These are phyloP conservation scores for Mamestra brassicae DNA, from an alignment of 2,888 invertebrate genomes.

Conservation along the genomic window DNA sequence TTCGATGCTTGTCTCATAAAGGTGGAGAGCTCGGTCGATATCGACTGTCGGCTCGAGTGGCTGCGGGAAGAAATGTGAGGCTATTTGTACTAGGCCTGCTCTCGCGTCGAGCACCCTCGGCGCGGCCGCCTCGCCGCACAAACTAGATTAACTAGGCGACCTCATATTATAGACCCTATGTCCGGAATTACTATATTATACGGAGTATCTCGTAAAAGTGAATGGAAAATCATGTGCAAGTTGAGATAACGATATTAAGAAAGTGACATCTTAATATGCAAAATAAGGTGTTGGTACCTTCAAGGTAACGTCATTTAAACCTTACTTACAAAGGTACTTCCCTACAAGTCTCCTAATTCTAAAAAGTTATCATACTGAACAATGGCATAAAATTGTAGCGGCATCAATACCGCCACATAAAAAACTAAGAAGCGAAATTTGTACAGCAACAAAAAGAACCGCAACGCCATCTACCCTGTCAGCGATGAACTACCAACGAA, in stretches of 20 bases:
- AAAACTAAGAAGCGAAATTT: too few relatives aligned
- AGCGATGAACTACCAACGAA: too few relatives aligned
- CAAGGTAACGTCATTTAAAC: neutral
- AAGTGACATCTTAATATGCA: conserved; percentile 36
- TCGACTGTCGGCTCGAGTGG: conserved; percentile 83
- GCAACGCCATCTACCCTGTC: too few relatives aligned
- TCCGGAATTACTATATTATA: conserved; percentile 71
- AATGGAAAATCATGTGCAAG: conserved; percentile 52
- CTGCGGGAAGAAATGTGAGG: conserved; percentile 84
- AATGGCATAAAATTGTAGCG: too few relatives aligned
- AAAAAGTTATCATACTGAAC: neutral
- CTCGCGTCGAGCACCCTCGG: conserved; percentile 78
- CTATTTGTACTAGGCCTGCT: conserved; percentile 82
- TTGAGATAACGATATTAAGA: conserved; percentile 42
- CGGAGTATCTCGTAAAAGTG: conserved; percentile 53
- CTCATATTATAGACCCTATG: conserved; percentile 74
- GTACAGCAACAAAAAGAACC: too few relatives aligned
- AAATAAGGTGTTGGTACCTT: neutral
- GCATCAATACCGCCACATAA: too few relatives aligned
- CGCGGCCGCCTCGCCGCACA: conserved; percentile 71
- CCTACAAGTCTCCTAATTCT: neutral
- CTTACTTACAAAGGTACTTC: neutral
- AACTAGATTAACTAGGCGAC: conserved; percentile 85
- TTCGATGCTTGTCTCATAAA: conserved; percentile 79
- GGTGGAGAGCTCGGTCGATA: conserved; percentile 79